These are phyloP conservation scores for Remorina albescens DNA, from an alignment of 2,797 vertebrate genomes.

Conservation along the genomic window DNA sequence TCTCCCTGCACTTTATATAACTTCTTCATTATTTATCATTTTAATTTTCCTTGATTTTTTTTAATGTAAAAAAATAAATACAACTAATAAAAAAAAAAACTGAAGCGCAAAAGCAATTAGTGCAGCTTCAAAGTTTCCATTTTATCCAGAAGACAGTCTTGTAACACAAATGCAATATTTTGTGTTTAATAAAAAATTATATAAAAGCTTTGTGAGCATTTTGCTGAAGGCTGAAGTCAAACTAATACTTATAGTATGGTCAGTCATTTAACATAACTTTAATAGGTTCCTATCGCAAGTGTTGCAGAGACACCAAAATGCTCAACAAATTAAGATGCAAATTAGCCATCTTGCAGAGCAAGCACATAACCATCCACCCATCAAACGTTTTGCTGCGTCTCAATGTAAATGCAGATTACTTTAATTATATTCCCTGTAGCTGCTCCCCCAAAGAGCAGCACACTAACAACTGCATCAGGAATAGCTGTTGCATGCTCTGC, in stretches of 20 bases:
- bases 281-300: conserved; percentile 24
- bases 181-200: background rate
- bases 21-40: too few relatives aligned
- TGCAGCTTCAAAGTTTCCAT: background rate
- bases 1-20: background rate
- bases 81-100: too few relatives aligned
- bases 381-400: conserved; percentile 64
- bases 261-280: conserved; percentile 24
- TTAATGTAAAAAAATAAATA: too few relatives aligned
- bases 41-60: too few relatives aligned
- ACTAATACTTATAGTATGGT: background rate
- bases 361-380: conserved; percentile 54
- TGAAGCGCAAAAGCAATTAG: background rate
- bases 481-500: conserved; percentile 29
- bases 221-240: background rate
- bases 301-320: conserved; percentile 30
- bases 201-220: background rate
- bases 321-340: conserved; percentile 60
- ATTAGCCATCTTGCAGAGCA: conserved; percentile 53
- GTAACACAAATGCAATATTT: background rate
- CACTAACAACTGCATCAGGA: conserved; percentile 37
- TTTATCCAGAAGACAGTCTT: background rate
- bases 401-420: conserved; percentile 51
- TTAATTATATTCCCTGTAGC: conserved; percentile 58
- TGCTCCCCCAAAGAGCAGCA: conserved; percentile 38